Conservation (phyloP, 2,888 invertebrate species). For the Yponomeuta cagnagella region DNA sequence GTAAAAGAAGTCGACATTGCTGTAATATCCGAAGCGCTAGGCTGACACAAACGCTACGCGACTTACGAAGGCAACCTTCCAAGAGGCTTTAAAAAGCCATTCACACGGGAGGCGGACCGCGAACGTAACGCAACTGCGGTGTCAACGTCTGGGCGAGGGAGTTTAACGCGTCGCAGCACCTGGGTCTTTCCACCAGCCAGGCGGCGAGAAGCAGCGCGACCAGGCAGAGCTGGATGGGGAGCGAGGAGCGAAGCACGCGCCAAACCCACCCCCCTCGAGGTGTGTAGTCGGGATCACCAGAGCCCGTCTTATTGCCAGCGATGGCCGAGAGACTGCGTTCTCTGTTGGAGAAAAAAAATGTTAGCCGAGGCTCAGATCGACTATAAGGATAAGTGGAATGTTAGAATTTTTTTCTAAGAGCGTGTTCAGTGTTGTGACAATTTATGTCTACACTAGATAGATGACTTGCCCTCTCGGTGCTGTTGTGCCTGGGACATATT, state of each 20-base stretch:
- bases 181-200: conserved; percentile 83
- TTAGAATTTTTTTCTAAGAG: neutral
- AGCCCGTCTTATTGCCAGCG: conserved; percentile 66
- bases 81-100: conserved; percentile 21
- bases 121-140: conserved; percentile 88
- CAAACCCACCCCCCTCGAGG: conserved; percentile 79
- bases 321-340: conserved; percentile 19
- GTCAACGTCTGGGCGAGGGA: conserved; percentile 84
- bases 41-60: neutral
- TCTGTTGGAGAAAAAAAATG: neutral
- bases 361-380: neutral
- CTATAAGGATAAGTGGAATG: neutral
- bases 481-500: too few species aligned
- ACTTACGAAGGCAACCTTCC: neutral
- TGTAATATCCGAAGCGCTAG: neutral
- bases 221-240: conserved; percentile 85
- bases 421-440: too few species aligned
- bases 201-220: conserved; percentile 84
- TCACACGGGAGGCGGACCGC: conserved; percentile 88
- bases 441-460: too few species aligned
- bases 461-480: too few species aligned
- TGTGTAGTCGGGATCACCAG: conserved; percentile 75
- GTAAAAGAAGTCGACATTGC: neutral
- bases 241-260: conserved; percentile 84
- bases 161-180: conserved; percentile 87